phyloP scores from a whole-genome alignment of 2,797 vertebrate genomes.

The Oreonectes daqikongensis region DNA sequence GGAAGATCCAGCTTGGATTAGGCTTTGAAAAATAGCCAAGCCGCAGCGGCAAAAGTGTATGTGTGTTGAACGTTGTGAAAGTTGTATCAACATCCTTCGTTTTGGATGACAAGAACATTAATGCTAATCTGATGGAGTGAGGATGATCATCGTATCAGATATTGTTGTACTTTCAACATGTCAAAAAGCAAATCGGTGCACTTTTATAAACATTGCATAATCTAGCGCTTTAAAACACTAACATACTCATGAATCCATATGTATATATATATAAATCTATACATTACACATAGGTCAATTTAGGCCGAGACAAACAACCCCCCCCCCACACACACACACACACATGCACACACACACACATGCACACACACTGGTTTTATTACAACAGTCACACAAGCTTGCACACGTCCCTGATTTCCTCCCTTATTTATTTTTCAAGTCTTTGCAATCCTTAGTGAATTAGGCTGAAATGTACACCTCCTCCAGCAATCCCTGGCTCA shows the following conservation, averaged over 20 bases:
- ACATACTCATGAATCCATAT: too few relatives aligned
- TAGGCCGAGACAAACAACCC: neutral
- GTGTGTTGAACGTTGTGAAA: neutral
- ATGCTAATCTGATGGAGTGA: constrained; percentile 20
- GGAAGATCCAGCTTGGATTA: constrained; percentile 28
- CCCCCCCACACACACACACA: neutral
- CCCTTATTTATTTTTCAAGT: constrained; percentile 22
- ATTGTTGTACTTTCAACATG: neutral
- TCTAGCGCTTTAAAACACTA: too few relatives aligned
- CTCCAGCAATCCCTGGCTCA: constrained; percentile 67
- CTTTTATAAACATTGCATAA: neutral
- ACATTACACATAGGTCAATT: too few relatives aligned
- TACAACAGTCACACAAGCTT: constrained; percentile 12
- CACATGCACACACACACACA: neutral
- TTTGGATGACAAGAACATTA: neutral
- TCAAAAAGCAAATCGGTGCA: neutral
- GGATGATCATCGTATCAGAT: constrained; percentile 13
- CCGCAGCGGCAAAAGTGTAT: constrained; percentile 2
- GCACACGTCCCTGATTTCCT: neutral
- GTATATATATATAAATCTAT: too few relatives aligned
- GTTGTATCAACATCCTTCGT: neutral
- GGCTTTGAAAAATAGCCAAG: neutral
- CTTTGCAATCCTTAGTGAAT: constrained; percentile 70
- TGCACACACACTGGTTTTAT: neutral
- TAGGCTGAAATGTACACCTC: constrained; percentile 69